Percentiles rank a stretch among this genome's conserved stretches.
Conservation (phyloP, 1,140 invertebrate genomes). For the Ericerus pela region DNA sequence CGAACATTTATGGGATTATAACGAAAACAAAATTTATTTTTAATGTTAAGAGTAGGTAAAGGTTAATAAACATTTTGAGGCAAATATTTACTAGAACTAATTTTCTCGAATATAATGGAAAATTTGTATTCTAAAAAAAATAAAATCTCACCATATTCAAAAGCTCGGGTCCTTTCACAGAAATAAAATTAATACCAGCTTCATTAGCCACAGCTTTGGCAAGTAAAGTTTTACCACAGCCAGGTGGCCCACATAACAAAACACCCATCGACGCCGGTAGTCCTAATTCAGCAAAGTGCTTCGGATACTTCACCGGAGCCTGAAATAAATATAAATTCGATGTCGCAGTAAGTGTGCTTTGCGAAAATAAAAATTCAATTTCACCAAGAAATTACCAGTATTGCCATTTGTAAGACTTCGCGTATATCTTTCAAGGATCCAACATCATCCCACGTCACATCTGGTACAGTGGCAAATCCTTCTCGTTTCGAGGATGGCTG, state of each 20-base stretch:
- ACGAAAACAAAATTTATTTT: too few relatives aligned
- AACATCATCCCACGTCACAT: constrained; percentile 94
- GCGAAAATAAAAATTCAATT: neutral
- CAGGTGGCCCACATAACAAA: constrained; percentile 86
- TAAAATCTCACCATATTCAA: constrained; percentile 69
- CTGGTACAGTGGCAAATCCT: constrained; percentile 93
- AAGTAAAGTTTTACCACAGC: constrained; percentile 79
- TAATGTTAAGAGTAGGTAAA: too few relatives aligned
- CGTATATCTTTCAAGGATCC: constrained; percentile 79
- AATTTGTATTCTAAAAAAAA: neutral
- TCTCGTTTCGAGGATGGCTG: constrained; percentile 90
- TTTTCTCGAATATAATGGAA: constrained; percentile 3
- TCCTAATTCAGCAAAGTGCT: constrained; percentile 61
- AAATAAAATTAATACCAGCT: constrained; percentile 91
- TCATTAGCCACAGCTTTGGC: constrained; percentile 93
- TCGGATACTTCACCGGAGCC: constrained; percentile 77
- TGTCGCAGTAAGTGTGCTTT: neutral
- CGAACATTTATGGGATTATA: too few relatives aligned
- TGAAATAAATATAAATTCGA: constrained; percentile 30
- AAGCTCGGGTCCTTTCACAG: constrained; percentile 91
- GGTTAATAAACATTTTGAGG: too few relatives aligned
- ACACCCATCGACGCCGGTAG: constrained; percentile 70
- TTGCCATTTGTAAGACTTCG: constrained; percentile 75
- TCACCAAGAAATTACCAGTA: constrained; percentile 46
- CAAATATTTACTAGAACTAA: too few relatives aligned